Percentiles rank a stretch among this genome's conserved stretches.
Conservation (phyloP, 2,888 invertebrate genomes). For the Drepana falcataria region DNA sequence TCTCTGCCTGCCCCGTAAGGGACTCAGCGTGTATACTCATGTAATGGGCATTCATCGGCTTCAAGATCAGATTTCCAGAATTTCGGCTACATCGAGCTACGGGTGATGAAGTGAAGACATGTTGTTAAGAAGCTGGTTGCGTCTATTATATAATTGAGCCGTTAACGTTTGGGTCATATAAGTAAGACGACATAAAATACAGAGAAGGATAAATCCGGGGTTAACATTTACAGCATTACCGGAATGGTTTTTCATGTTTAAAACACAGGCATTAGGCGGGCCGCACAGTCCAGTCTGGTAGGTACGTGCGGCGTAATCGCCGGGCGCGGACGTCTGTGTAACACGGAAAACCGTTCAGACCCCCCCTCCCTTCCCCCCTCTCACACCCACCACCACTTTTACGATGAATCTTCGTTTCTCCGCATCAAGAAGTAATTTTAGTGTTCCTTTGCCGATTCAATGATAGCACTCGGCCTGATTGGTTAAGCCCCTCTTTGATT, state of each 20-base stretch:
- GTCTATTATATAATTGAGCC: constrained; percentile 1
- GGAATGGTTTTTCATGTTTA: constrained; percentile 76
- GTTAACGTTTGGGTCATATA: constrained; percentile 27
- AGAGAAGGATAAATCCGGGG: constrained; percentile 52
- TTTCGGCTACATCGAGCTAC: too few species aligned
- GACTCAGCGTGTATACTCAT: too few species aligned
- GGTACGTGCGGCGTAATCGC: constrained; percentile 72
- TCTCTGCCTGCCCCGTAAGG: too few species aligned
- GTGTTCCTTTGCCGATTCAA: constrained; percentile 79
- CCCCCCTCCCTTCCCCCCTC: constrained; percentile 37
- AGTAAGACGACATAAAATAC: constrained; percentile 42
- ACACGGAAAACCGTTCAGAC: constrained; percentile 79
- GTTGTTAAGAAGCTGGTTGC: too few species aligned
- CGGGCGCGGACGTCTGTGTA: constrained; percentile 65
- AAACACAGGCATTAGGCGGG: constrained; percentile 68
- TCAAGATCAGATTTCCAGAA: too few species aligned
- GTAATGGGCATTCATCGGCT: too few species aligned
- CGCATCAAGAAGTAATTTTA: constrained; percentile 79
- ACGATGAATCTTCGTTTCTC: constrained; percentile 79
- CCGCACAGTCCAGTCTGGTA: constrained; percentile 50
- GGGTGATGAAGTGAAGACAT: too few species aligned
- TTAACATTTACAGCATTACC: constrained; percentile 68
- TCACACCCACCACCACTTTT: constrained; percentile 65
- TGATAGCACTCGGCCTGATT: constrained; percentile 78
- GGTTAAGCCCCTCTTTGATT: constrained; percentile 78